Conservation (phyloP, 2,797 vertebrate genomes). For the Semotilus atromaculatus region DNA sequence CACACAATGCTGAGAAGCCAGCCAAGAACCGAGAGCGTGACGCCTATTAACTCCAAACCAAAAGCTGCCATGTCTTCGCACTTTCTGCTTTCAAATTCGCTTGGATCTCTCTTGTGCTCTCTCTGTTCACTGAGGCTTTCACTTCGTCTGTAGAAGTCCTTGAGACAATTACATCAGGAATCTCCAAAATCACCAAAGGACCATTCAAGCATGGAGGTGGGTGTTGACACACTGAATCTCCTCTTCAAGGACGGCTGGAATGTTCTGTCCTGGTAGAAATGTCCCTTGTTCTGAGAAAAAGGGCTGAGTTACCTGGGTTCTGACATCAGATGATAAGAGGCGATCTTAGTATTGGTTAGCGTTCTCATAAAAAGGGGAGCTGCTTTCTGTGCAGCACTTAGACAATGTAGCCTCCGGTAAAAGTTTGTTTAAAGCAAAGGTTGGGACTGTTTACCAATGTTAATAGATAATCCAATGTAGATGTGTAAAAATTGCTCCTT, state of each 20-base stretch:
- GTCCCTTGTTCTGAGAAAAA: constrained; percentile 59
- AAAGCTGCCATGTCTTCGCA: constrained; percentile 77
- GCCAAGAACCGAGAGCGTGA: constrained; percentile 82
- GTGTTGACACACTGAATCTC: constrained; percentile 22
- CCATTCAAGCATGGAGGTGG: constrained; percentile 5
- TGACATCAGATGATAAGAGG: constrained; percentile 77
- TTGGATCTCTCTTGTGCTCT: constrained; percentile 16
- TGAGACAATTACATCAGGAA: constrained; percentile 4
- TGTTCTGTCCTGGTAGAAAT: constrained; percentile 54
- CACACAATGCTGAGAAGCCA: constrained; percentile 84
- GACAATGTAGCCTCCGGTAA: constrained; percentile 60
- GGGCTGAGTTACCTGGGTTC: constrained; percentile 58
- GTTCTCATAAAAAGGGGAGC: constrained; percentile 40
- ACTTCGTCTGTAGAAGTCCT: background rate
- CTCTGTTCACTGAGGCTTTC: constrained; percentile 14
- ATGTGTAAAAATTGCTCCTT: constrained; percentile 25
- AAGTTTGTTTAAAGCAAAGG: constrained; percentile 70
- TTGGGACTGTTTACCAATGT: constrained; percentile 62
- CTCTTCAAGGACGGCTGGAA: constrained; percentile 27
- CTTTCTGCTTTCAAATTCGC: constrained; percentile 31
- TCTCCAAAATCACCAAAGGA: constrained; percentile 21
- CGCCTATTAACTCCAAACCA: constrained; percentile 85
- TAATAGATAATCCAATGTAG: constrained; percentile 65
- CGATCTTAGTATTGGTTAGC: constrained; percentile 47
- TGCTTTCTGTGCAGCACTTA: constrained; percentile 62